Evolutionary conservation across 2,888 invertebrate genomes (phyloP).

Genomic region (Eustalomyia histrio): DNA sequence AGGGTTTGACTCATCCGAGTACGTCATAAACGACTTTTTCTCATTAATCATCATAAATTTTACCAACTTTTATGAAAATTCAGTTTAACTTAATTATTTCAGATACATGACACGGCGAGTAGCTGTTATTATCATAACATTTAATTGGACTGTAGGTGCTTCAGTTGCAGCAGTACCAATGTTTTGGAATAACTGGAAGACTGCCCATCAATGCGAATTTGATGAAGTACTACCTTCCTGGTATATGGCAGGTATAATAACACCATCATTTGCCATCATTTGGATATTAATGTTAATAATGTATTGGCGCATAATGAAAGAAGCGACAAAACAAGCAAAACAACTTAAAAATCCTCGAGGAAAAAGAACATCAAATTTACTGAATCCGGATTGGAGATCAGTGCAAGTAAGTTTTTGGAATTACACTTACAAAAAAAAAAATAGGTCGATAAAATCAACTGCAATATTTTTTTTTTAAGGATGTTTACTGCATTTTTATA

Average conservation of each 20-base stretch:
- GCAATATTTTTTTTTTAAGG: too few species aligned
- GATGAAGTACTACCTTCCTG: constrained; percentile 82
- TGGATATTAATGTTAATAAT: constrained; percentile 88
- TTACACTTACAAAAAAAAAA: background rate
- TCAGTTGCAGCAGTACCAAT: constrained; percentile 85
- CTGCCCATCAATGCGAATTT: constrained; percentile 84
- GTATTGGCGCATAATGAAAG: constrained; percentile 89
- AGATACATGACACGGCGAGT: constrained; percentile 85
- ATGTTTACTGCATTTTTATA: background rate
- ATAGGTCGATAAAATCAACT: too few species aligned
- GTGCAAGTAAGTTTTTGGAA: constrained; percentile 82
- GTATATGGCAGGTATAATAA: constrained; percentile 81
- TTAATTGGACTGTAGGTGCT: constrained; percentile 85
- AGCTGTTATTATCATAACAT: constrained; percentile 83
- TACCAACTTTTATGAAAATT: too few species aligned
- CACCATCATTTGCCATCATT: constrained; percentile 86
- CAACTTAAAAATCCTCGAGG: constrained; percentile 83
- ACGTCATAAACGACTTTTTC: too few species aligned
- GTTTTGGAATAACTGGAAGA: constrained; percentile 89
- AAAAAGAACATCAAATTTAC: constrained; percentile 39
- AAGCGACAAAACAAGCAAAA: constrained; percentile 86
- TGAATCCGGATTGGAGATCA: constrained; percentile 85
- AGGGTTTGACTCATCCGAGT: too few species aligned
- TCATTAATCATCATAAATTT: too few species aligned
- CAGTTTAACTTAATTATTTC: constrained; percentile 1